These are phyloP conservation scores for Thryonomys swinderianus DNA, from an alignment of 2,113 vertebrate genomes.

Conservation along the genomic window DNA sequence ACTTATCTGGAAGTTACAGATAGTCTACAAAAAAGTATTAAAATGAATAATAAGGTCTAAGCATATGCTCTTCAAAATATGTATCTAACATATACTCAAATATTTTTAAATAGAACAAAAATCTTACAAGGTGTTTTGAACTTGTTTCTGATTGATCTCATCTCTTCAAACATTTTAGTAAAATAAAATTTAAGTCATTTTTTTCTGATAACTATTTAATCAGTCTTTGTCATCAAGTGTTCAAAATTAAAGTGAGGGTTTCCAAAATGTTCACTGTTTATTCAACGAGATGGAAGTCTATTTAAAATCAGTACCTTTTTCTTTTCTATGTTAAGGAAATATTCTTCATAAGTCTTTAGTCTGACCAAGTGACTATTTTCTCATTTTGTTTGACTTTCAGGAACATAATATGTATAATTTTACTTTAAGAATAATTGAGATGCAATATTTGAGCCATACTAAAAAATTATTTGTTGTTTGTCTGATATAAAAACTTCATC, in stretches of 20 bases:
- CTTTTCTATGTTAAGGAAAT: constrained; percentile 4
- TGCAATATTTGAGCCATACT: background rate
- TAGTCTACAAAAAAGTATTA: background rate
- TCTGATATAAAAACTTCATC: background rate
- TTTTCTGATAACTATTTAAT: too few species aligned
- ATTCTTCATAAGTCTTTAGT: background rate
- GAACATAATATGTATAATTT: background rate
- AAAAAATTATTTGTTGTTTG: background rate
- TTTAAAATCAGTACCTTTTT: background rate
- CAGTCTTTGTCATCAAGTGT: background rate
- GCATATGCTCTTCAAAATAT: background rate
- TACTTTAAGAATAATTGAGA: background rate
- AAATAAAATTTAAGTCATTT: too few species aligned
- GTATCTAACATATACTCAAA: background rate
- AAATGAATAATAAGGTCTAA: background rate
- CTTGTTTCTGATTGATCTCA: too few species aligned
- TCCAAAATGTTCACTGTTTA: background rate
- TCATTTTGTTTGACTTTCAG: background rate
- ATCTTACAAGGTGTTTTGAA: background rate
- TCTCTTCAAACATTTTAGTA: too few species aligned
- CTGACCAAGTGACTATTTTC: background rate
- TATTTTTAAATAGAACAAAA: constrained; percentile 9
- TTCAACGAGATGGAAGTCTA: background rate
- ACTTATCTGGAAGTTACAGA: background rate
- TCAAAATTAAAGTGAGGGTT: background rate